These are phyloP conservation scores for Drosophila tristis DNA, from an alignment of 1,140 invertebrate genomes.

Conservation along the genomic window DNA sequence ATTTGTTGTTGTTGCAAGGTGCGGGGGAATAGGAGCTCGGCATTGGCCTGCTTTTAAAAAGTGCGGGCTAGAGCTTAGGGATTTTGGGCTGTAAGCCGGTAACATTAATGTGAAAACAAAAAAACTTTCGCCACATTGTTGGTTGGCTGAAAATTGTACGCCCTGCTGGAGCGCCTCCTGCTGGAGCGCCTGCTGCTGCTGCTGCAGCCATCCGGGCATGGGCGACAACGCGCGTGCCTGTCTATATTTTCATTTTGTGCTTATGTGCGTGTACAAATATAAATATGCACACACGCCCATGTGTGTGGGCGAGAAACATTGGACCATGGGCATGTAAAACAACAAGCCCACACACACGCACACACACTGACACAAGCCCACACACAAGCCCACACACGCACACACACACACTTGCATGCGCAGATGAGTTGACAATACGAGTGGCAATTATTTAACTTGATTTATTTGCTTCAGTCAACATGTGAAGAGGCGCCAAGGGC, in stretches of 20 bases:
- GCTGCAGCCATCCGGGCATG: too few relatives aligned
- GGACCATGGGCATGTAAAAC: slow-evolving; percentile 28
- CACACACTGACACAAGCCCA: too few relatives aligned
- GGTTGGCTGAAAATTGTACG: neutral
- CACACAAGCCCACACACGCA: slow-evolving; percentile 9
- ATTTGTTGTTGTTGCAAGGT: slow-evolving; percentile 55
- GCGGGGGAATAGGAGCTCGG: neutral
- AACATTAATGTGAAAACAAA: slow-evolving; percentile 58
- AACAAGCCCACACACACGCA: slow-evolving; percentile 20
- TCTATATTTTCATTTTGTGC: slow-evolving; percentile 3
- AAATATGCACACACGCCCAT: neutral
- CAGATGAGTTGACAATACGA: slow-evolving; percentile 62
- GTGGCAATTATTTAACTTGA: slow-evolving; percentile 80
- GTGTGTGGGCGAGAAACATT: slow-evolving; percentile 27
- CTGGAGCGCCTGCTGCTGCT: neutral
- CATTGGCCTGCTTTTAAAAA: too few relatives aligned
- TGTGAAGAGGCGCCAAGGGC: slow-evolving; percentile 1
- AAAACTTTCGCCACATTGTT: slow-evolving; percentile 34
- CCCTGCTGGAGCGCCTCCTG: neutral
- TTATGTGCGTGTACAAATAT: slow-evolving; percentile 3
- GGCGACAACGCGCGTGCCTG: neutral
- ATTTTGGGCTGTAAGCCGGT: neutral
- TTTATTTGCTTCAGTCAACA: slow-evolving; percentile 76
- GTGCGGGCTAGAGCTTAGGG: neutral
- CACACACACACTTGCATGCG: slow-evolving; percentile 2